These are phyloP conservation scores for Pangasius krempfi DNA, from an alignment of 2,797 vertebrate species.

Conservation along the genomic window DNA sequence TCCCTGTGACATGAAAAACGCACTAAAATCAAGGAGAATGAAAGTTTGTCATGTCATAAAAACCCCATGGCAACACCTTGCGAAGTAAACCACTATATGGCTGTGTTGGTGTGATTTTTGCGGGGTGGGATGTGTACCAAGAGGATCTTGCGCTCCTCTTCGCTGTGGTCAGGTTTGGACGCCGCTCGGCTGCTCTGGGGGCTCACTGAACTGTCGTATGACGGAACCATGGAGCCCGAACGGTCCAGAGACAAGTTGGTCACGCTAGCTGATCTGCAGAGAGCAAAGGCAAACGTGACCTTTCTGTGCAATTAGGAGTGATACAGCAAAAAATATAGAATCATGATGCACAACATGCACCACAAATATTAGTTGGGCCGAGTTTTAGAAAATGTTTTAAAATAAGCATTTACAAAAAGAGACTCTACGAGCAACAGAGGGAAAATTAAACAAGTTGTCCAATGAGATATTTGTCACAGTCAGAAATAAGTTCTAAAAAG, in stretches of 20 bases:
- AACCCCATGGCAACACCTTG: not conserved
- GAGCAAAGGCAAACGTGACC: not conserved
- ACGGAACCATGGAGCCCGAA: conserved; percentile 88
- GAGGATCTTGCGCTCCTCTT: conserved; percentile 96
- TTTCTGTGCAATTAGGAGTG: not conserved
- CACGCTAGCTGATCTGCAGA: conserved; percentile 89
- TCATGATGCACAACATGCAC: too few species aligned
- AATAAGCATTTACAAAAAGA: not conserved
- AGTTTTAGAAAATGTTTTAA: not conserved
- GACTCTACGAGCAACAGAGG: not conserved
- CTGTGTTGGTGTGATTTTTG: not conserved
- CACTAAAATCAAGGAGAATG: not conserved
- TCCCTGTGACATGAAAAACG: not conserved
- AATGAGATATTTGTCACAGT: not conserved
- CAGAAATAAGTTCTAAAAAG: not conserved
- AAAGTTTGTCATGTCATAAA: not conserved
- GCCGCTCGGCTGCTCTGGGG: conserved; percentile 87
- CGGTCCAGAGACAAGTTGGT: conserved; percentile 92
- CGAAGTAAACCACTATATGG: not conserved
- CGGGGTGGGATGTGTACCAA: conserved; percentile 74
- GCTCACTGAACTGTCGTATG: conserved; percentile 91
- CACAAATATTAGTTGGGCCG: not conserved
- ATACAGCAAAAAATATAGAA: not conserved
- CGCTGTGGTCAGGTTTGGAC: conserved; percentile 86
- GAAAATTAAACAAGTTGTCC: not conserved